phyloP scores from a whole-genome alignment of 2,888 invertebrate genomes.

The Gastrophysa polygoni region DNA sequence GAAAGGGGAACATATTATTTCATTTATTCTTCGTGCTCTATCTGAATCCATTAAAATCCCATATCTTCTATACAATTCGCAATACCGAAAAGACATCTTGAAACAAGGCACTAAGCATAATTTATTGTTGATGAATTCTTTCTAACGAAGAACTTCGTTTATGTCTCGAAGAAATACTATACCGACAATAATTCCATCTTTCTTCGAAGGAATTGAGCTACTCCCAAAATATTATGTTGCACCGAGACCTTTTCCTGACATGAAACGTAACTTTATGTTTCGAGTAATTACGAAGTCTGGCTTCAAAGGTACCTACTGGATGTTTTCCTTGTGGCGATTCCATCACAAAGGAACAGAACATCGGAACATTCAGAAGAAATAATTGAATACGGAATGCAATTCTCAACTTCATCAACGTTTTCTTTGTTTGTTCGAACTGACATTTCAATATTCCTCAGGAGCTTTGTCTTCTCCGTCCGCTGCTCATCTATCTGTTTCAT shows the following conservation, averaged over 20 bases:
- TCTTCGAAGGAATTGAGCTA: neutral
- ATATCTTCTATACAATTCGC: no score
- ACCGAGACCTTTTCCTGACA: neutral
- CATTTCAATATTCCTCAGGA: slow-evolving; percentile 40
- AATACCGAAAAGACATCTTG: no score
- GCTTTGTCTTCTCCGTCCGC: neutral
- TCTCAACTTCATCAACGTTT: slow-evolving; percentile 48
- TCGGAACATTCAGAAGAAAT: slow-evolving; percentile 49
- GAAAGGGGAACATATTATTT: no score
- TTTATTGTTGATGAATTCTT: no score
- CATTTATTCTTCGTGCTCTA: no score
- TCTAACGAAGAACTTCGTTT: no score
- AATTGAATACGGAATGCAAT: slow-evolving; percentile 53
- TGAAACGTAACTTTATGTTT: neutral
- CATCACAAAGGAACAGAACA: slow-evolving; percentile 39
- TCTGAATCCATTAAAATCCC: no score
- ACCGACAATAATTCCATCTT: no score
- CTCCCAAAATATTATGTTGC: neutral
- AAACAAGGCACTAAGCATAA: no score
- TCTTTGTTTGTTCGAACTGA: slow-evolving; percentile 42
- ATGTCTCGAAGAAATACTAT: no score
- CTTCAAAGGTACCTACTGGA: slow-evolving; percentile 25
- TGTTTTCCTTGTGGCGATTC: slow-evolving; percentile 30
- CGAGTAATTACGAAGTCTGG: slow-evolving; percentile 23
- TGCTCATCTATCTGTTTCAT: neutral